Base-by-base conservation (phyloP, 2,888 invertebrate species). In the Limenitis arthemis region DNA sequence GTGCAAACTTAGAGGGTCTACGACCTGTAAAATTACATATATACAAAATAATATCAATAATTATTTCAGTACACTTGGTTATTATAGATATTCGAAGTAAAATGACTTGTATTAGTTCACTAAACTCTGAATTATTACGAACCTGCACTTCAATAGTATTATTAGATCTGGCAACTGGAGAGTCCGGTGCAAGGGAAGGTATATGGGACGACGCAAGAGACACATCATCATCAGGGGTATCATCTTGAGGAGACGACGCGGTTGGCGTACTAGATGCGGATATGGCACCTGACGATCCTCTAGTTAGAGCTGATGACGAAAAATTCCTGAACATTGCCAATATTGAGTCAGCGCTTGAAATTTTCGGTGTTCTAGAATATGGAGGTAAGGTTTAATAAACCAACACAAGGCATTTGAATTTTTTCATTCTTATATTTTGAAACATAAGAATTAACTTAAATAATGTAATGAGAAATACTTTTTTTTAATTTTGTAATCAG, bases 301-400 rank as follows among this genome's bases (percentile, higher is more conserved):
- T 11, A n/a, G 46, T 31, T 9, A 46, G 46, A 37, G 89, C 88
- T 46, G 90, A 88, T 20, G 91, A 90, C 12, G 92, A 90, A 69
- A 92, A 92, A 69, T 91, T 93, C 50, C 91, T 85, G 70, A 94
- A 93, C 91, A 94, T 93, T 8, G 93, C 92, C 56, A 93, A 76
- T 59, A 94, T 91, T 1, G 93, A 93, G 75, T 94, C 94, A 8
- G 94, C 93, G 68, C 92, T 93, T 31, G 93, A 90, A 46, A 92
- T 91, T 74, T 92, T 93, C 60, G 90, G 88, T 43, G 87, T 79
- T 64, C 86, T 80, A 66, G 66, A 77, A 70, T 60, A 59, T 53
- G 30, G 44, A 46, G 48, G 46, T 20, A 6, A 31, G 8, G n/a
- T n/a, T 33, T 11, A 48, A 32, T 11, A n/a, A n/a, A n/a, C n/a